Base-by-base conservation (phyloP, 1,140 invertebrate genomes). In the Yoshiicerus persimilis region DNA sequence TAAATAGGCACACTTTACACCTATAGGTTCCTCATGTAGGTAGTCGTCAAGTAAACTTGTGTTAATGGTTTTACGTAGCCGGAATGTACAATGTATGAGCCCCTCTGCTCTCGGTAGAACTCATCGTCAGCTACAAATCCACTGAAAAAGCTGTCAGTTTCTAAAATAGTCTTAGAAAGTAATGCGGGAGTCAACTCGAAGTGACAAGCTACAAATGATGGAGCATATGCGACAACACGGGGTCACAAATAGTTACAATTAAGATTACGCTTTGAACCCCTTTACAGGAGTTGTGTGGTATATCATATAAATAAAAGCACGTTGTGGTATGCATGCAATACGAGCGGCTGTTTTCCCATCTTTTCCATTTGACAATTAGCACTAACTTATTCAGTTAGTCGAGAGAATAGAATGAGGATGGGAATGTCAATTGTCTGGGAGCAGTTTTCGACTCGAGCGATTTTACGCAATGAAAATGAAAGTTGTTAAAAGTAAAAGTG, bases 171-270 rank as follows among this genome's bases (percentile, higher is more conserved):
- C 86, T 16, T 66, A 23, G 83, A 62, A 84, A 84, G 47, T 86
- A 86, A 86, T 86, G 85, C 32, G 56, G 23, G 85, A 83, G 87
- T 39, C 41, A 30, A 47, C 30, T 87, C 38, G 27, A 64, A 83
- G 41, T 83, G 87, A 87, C 87, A 87, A 62, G 87, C 36, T 83
- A 83, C 87, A 87, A 87, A 84, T 87, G 87, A 87, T 84, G 77
- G 77, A 87, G 86, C 77, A 87, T 87, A 87, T 87, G 77, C 38
- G 86, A 77, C 86, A 75, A 87, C 86, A 87, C 36, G 66, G 85
- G 85, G 27, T 86, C 56, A 83, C 87, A 87, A 83, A 83, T 87
- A 83, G 27, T 86, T 34, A 83, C 87, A 87, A 83, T 87, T 87
- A 83, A 87, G 62, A 84, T 75, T 83, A 84, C 62, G 62, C 36